Evolutionary conservation across 2,888 invertebrate species (phyloP).

Genomic region (Idaea dimidiata): DNA sequence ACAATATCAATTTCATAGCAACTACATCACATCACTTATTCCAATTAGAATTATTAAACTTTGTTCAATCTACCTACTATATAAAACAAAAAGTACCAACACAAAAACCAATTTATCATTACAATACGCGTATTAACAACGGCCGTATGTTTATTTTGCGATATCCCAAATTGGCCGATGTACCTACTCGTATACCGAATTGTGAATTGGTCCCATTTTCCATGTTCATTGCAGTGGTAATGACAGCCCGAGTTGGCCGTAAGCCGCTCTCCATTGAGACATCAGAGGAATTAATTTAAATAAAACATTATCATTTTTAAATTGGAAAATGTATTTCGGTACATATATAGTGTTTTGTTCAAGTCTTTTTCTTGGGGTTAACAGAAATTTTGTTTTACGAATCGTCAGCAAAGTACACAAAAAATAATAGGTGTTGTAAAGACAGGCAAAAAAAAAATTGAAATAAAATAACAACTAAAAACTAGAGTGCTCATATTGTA

Average conservation of each 20-base stretch:
- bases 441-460: too few relatives aligned
- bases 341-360: neutral
- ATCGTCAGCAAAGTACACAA: too few relatives aligned
- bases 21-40: too few relatives aligned
- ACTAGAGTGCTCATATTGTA: too few relatives aligned
- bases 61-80: too few relatives aligned
- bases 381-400: too few relatives aligned
- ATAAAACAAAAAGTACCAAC: neutral
- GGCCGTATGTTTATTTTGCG: neutral
- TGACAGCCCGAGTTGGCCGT: slow-evolving; percentile 32
- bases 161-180: neutral
- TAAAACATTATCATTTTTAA: neutral
- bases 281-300: slow-evolving; percentile 12
- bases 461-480: too few relatives aligned
- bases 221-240: slow-evolving; percentile 27
- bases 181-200: slow-evolving; percentile 1
- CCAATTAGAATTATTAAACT: neutral
- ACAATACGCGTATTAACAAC: neutral
- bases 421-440: too few relatives aligned
- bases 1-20: too few relatives aligned
- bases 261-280: slow-evolving; percentile 26
- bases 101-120: neutral
- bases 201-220: neutral
- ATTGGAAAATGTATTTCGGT: neutral
- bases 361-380: too few relatives aligned